Percentiles rank a stretch among this genome's conserved stretches.
These are phyloP conservation scores for Fukomys damarensis DNA, from an alignment of 2,113 vertebrate species.

Conservation along the genomic window DNA sequence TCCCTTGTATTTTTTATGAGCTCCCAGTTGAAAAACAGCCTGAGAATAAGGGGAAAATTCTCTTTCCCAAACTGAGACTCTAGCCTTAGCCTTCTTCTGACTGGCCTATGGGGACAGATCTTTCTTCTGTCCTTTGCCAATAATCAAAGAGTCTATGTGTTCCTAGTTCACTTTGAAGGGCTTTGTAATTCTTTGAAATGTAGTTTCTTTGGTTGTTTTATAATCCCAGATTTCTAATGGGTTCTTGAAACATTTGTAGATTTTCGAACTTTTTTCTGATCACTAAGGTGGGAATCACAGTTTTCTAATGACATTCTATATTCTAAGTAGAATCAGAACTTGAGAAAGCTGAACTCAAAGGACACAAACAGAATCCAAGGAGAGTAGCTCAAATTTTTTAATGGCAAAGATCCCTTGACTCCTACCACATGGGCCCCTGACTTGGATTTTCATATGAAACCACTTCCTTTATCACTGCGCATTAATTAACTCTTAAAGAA, in stretches of 20 bases:
- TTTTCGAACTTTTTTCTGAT: background rate
- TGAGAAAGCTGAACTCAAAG: background rate
- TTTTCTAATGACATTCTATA: background rate
- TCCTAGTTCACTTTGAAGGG: background rate
- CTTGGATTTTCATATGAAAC: background rate
- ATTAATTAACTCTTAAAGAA: background rate
- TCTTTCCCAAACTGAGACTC: background rate
- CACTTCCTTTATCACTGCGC: background rate
- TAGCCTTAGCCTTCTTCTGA: background rate
- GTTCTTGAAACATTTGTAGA: background rate
- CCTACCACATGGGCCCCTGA: background rate
- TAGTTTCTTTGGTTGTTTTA: background rate
- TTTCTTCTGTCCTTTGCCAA: background rate
- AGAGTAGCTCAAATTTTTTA: background rate
- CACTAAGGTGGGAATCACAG: background rate
- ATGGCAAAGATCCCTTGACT: background rate
- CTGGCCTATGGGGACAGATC: background rate
- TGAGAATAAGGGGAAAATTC: background rate
- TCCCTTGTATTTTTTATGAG: background rate
- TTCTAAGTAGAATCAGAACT: background rate
- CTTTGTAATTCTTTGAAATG: background rate
- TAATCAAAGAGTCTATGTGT: background rate
- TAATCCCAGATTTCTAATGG: background rate
- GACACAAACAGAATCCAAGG: background rate
- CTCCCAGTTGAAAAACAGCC: background rate